These are phyloP conservation scores for Spatula versicolor DNA, from an alignment of 2,797 vertebrate species.

Conservation along the genomic window DNA sequence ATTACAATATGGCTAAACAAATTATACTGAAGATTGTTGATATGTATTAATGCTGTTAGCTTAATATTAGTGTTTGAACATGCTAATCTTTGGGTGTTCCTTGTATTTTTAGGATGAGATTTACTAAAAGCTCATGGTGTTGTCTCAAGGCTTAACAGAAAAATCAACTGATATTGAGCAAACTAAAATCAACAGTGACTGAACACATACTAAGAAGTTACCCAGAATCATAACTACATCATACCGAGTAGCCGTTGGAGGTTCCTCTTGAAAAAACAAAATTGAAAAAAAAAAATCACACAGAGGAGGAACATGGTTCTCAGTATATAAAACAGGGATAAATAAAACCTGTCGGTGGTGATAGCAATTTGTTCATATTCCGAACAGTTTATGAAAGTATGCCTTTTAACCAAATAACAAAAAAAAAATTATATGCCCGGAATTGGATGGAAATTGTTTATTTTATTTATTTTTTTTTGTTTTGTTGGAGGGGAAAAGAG, in stretches of 20 bases:
- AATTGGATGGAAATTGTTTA: too few relatives aligned
- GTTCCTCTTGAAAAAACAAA: not conserved
- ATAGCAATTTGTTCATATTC: not conserved
- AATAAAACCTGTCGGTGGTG: not conserved
- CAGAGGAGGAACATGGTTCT: not conserved
- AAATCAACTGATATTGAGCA: not conserved
- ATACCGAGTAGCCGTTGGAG: not conserved
- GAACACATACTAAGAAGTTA: not conserved
- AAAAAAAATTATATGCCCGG: not conserved
- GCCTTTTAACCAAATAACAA: not conserved
- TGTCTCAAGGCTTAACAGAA: not conserved
- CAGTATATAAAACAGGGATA: not conserved
- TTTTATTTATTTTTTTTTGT: too few relatives aligned
- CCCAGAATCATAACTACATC: not conserved
- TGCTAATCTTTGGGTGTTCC: not conserved
- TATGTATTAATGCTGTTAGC: not conserved
- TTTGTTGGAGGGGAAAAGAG: too few relatives aligned
- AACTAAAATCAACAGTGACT: not conserved
- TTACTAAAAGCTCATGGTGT: not conserved
- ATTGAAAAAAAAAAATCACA: not conserved
- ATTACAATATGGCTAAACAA: not conserved
- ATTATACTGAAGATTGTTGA: not conserved
- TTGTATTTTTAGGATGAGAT: slow-evolving; percentile 16
- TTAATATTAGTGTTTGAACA: not conserved
- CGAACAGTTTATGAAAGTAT: not conserved